phyloP scores from a whole-genome alignment of 2,888 invertebrate species.

The Dorcus parallelipipedus region DNA sequence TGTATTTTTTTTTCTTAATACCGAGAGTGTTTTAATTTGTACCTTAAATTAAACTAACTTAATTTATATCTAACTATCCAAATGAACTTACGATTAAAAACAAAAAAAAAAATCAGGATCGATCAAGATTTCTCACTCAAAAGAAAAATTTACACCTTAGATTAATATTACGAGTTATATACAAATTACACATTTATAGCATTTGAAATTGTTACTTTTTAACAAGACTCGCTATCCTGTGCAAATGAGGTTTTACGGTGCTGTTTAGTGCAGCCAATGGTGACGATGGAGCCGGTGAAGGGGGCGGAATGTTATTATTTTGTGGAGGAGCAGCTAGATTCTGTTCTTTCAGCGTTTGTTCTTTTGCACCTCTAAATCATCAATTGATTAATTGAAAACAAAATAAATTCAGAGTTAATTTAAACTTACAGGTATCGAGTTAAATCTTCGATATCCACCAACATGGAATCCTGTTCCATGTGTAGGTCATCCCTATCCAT shows the following conservation, averaged over 20 bases:
- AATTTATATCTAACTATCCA: too few species aligned
- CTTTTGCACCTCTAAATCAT: constrained; percentile 52
- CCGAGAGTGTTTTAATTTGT: too few species aligned
- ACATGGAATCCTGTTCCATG: constrained; percentile 97
- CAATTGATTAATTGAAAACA: neutral
- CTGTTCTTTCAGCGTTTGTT: constrained; percentile 51
- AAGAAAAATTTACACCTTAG: neutral
- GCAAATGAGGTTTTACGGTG: constrained; percentile 46
- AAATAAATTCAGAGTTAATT: too few species aligned
- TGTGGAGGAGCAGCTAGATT: constrained; percentile 30
- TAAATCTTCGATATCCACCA: constrained; percentile 95
- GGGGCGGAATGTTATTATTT: constrained; percentile 44
- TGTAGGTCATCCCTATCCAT: constrained; percentile 93
- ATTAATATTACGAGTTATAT: constrained; percentile 15
- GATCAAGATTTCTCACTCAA: too few species aligned
- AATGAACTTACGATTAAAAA: too few species aligned
- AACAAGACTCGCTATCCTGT: constrained; percentile 50
- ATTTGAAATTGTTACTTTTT: constrained; percentile 42
- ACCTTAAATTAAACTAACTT: too few species aligned
- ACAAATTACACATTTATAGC: constrained; percentile 10
- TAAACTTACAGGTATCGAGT: constrained; percentile 79
- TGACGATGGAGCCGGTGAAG: constrained; percentile 40
- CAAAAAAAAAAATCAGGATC: too few species aligned
- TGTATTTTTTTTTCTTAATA: too few species aligned
- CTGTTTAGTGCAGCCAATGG: constrained; percentile 45